Evolutionary conservation across 2,113 vertebrate species (phyloP).

Genomic region (Ahaetulla prasina): DNA sequence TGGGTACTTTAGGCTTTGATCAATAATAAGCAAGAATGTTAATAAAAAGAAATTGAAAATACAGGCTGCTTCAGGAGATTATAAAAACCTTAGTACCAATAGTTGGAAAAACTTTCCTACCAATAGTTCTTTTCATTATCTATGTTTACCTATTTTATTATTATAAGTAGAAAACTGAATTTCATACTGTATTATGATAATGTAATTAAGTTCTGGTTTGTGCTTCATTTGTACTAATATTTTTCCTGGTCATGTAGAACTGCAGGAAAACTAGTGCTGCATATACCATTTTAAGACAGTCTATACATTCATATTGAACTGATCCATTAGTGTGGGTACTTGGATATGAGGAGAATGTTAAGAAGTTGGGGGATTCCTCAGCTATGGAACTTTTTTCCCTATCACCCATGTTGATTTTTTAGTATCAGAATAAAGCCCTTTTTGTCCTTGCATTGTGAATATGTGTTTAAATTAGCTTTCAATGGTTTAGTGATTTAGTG

Average conservation of each 20-base stretch:
- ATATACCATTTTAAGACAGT: background rate
- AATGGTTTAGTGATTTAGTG: background rate
- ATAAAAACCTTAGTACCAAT: background rate
- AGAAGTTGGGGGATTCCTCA: background rate
- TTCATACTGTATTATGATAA: background rate
- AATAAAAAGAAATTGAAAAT: background rate
- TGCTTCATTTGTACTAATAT: background rate
- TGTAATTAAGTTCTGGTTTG: background rate
- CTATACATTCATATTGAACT: background rate
- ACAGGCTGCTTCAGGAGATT: background rate
- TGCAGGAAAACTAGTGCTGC: background rate
- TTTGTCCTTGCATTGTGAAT: background rate
- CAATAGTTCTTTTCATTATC: background rate
- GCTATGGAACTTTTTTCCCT: background rate
- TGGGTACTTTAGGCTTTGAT: background rate
- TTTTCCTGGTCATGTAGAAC: background rate
- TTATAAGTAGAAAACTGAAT: background rate
- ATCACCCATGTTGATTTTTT: background rate
- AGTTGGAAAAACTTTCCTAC: background rate
- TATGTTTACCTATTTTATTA: background rate
- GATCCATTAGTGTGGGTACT: background rate
- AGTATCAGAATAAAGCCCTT: background rate
- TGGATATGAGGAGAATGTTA: background rate
- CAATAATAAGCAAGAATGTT: background rate
- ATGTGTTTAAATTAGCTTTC: background rate